phyloP scores from a whole-genome alignment of 1,140 invertebrate genomes.

The Leptinotarsa lineolata region DNA sequence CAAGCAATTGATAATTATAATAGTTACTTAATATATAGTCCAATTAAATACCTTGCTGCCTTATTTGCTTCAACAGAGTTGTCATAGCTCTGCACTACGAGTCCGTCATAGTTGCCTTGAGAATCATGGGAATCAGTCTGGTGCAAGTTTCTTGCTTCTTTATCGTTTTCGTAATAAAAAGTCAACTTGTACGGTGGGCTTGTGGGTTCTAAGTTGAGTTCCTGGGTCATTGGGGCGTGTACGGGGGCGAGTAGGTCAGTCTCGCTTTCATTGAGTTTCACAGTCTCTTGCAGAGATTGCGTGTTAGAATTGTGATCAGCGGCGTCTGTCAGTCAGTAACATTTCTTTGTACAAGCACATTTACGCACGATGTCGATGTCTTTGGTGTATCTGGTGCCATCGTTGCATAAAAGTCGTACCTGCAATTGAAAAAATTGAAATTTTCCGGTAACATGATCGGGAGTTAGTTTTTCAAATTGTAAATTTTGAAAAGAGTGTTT shows the following conservation, averaged over 20 bases:
- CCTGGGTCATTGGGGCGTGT: constrained; percentile 34
- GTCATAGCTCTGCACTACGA: constrained; percentile 36
- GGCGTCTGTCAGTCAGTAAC: constrained; percentile 65
- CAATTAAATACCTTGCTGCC: constrained; percentile 20
- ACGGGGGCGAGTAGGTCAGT: constrained; percentile 33
- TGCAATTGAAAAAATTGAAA: constrained; percentile 46
- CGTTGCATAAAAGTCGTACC: constrained; percentile 87
- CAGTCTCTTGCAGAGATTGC: constrained; percentile 37
- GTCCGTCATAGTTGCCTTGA: constrained; percentile 31
- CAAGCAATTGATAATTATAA: too few relatives aligned
- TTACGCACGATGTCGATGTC: constrained; percentile 95
- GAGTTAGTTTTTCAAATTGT: not conserved
- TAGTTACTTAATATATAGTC: too few relatives aligned
- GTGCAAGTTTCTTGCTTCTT: constrained; percentile 19
- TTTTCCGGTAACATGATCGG: not conserved
- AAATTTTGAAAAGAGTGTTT: too few relatives aligned
- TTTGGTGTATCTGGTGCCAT: constrained; percentile 92
- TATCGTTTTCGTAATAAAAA: constrained; percentile 15
- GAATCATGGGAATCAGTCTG: constrained; percentile 28
- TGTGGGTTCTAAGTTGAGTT: constrained; percentile 12
- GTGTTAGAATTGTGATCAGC: constrained; percentile 56
- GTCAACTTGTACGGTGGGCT: constrained; percentile 23
- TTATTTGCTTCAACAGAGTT: constrained; percentile 15
- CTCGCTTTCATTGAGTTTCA: constrained; percentile 16
- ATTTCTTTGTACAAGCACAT: constrained; percentile 85